Base-by-base conservation (phyloP, 2,888 invertebrate genomes). In the Scaptomyza tumidula region DNA sequence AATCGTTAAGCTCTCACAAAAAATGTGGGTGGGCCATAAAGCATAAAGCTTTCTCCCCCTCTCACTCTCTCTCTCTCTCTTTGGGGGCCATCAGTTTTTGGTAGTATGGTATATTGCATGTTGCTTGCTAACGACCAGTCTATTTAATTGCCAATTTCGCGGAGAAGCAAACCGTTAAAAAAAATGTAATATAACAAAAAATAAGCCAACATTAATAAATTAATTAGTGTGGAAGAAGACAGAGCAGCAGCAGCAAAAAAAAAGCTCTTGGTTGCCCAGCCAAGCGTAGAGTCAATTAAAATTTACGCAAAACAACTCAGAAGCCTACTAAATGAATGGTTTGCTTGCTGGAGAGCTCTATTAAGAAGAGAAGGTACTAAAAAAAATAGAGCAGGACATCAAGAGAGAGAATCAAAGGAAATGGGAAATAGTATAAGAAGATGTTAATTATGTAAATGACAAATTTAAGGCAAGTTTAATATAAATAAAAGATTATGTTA, bases 91-190 rank as follows among this genome's bases (percentile, higher is more conserved):
- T 49, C 63, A 83, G n/a, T 62, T 83, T 45, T 31, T 48, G 24
- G 24, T 24, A 44, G 6, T 11, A 39, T 41, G 57, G 50, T 33
- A 24, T 50, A 50, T n/a, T 11, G 7, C 60, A 46, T 52, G 53
- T 52, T 37, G 27, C 43, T 24, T 16, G 37, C 73, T 77, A 73
- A 75, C 67, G 74, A 57, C 62, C 50, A 39, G 59, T 64, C 88
- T 53, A 45, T 78, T 80, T 88, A 88, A 84, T 84, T 86, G 86
- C 52, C 88, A 84, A 86, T 84, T 86, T 88, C 68, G 13, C 11
- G 63, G 65, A 33, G 49, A 7, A 43, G 14, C 24, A 44, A 54
- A n/a, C 33, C 16, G 6, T 16, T 16, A 27, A 49, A 33, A 14
- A 27, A 66, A 43, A 76, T 49, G 39, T 49, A 71, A 71, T 39